Evolutionary conservation across 1,140 invertebrate genomes (phyloP), one percentile per base, ranked within the genome.

Genomic region (Mesaphorura yosii): DNA sequence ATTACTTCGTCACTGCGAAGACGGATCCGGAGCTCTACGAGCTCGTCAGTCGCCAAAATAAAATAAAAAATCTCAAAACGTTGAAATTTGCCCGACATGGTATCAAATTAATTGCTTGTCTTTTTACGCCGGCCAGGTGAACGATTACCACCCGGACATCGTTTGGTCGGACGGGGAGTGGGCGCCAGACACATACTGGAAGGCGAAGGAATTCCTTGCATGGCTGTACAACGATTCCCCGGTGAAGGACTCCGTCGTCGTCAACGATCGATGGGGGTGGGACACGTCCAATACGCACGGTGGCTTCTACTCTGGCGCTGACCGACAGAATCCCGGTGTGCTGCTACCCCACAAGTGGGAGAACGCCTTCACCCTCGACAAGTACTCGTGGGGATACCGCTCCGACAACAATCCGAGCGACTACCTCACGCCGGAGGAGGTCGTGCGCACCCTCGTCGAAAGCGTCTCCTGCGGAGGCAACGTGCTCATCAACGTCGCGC

Each of bases 311-410:
- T 75, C 73, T 29, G 76, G 73, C 60, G 23, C 54, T 26, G 76
- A 78, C 58, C 64, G 69, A 34, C 77, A 67, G 52, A 73, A 73
- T 55, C 73, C 76, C 41, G 66, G 64, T 59, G 49, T 7, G 17
- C 64, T 67, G 1, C 76, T 80, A 60, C 45, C 69, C 2, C 84
- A 86, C 56, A 92, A 93, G 68, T 93, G 87, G 87, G 88, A 93
- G 69, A 91, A 91, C 68, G 81, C 81, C 12, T 87, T 95, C 75
- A 92, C 90, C 0, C 70, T 97, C 38, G 93, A 97, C 65, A 79
- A 73, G 56, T 65, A 73, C n/a, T 92, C 89, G 0, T 98, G 93
- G 90, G 89, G 88, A 5, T 89, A 78, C 66, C 71, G 88, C 38
- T 76, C 84, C 62, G 81, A 86, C 66, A 80, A 86, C 20, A 68